These are phyloP conservation scores for Tiliqua scincoides DNA, from an alignment of 2,113 vertebrate species.

Conservation along the genomic window DNA sequence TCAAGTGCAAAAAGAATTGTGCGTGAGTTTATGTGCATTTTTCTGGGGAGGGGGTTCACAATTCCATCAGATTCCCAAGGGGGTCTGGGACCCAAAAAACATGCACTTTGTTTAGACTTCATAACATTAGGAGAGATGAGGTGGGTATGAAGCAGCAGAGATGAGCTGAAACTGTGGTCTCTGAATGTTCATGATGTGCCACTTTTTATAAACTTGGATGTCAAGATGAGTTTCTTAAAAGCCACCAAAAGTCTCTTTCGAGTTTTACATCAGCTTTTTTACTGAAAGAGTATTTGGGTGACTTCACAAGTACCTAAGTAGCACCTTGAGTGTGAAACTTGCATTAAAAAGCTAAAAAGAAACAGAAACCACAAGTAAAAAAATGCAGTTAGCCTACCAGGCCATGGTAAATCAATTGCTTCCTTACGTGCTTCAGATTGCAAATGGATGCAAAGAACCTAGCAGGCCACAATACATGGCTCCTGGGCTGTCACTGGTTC, in stretches of 20 bases:
- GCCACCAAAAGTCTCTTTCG: neutral
- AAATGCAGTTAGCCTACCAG: neutral
- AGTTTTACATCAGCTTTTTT: neutral
- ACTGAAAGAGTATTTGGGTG: neutral
- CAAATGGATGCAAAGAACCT: neutral
- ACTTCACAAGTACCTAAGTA: neutral
- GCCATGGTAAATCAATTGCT: neutral
- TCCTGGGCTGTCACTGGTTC: neutral
- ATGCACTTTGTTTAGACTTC: neutral
- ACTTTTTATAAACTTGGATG: neutral
- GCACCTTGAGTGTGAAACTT: neutral
- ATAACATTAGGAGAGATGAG: neutral
- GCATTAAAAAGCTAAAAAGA: too few species aligned
- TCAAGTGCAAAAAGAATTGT: too few species aligned
- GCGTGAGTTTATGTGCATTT: too few species aligned
- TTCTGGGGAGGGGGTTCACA: too few species aligned
- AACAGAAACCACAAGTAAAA: too few species aligned
- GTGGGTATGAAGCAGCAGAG: neutral
- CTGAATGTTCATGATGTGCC: neutral
- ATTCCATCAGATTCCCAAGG: too few species aligned
- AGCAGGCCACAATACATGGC: neutral
- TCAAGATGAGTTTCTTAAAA: neutral
- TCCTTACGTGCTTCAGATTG: neutral
- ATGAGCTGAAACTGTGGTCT: neutral
- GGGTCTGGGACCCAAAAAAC: too few species aligned